phyloP scores from a whole-genome alignment of 2,113 vertebrate species.

The Siniperca chuatsi region DNA sequence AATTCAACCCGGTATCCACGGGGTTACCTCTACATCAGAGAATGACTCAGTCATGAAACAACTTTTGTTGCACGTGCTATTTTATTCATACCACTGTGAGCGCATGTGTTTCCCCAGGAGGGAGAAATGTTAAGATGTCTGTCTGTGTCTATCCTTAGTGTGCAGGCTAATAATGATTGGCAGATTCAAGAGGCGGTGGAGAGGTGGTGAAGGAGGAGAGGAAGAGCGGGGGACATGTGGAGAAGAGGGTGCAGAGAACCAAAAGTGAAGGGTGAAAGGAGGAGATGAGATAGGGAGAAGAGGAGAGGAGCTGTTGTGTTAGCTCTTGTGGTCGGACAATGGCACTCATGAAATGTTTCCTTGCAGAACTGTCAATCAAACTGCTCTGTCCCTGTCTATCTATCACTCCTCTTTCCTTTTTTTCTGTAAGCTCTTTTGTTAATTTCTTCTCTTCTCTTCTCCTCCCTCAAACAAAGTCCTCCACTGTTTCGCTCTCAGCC shows the following conservation, averaged over 20 bases:
- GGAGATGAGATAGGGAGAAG: slow-evolving; percentile 29
- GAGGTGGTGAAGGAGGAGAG: slow-evolving; percentile 1
- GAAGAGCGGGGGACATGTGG: neutral
- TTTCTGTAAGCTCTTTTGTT: slow-evolving; percentile 23
- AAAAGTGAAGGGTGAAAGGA: slow-evolving; percentile 23
- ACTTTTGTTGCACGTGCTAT: slow-evolving; percentile 54
- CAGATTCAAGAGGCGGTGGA: slow-evolving; percentile 28
- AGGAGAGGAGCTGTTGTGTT: slow-evolving; percentile 42
- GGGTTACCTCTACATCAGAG: neutral
- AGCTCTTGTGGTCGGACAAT: slow-evolving; percentile 42
- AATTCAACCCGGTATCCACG: slow-evolving; percentile 6
- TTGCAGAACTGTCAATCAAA: slow-evolving; percentile 57
- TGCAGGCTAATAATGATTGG: slow-evolving; percentile 41
- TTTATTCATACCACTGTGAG: slow-evolving; percentile 41
- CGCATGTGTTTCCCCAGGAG: slow-evolving; percentile 13
- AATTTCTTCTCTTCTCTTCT: slow-evolving; percentile 11
- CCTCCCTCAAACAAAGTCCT: slow-evolving; percentile 72
- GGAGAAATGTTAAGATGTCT: slow-evolving; percentile 7
- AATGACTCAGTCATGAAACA: slow-evolving; percentile 21
- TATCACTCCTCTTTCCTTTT: slow-evolving; percentile 11
- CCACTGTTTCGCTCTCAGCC: slow-evolving; percentile 56
- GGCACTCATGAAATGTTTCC: slow-evolving; percentile 32
- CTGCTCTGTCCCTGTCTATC: slow-evolving; percentile 22
- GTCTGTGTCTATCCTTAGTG: slow-evolving; percentile 18
- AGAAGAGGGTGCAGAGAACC: slow-evolving; percentile 22